phyloP scores from a whole-genome alignment of 1,140 invertebrate species.

The Pseudachorutes palmiensis region DNA sequence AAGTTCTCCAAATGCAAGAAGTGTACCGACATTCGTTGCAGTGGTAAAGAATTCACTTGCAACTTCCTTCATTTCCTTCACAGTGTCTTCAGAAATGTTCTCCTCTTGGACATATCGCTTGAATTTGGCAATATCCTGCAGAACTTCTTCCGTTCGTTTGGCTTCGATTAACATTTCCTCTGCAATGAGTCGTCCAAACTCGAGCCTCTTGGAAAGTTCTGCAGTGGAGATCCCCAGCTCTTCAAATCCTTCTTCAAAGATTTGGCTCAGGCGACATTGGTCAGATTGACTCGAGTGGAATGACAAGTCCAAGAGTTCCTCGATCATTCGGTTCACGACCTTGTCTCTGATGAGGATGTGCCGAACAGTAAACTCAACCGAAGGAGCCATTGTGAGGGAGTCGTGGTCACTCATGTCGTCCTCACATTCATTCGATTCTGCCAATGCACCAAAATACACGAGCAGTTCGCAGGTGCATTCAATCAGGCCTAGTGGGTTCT shows the following conservation, averaged over 20 bases:
- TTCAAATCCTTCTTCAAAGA: conserved; percentile 13
- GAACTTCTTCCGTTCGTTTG: conserved; percentile 13
- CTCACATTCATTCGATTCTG: conserved; percentile 6
- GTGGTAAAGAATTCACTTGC: conserved; percentile 23
- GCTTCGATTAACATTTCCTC: conserved; percentile 21
- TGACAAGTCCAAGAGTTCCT: conserved; percentile 15
- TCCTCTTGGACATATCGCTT: conserved; percentile 2
- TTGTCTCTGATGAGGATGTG: conserved; percentile 18
- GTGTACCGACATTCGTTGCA: conserved; percentile 15
- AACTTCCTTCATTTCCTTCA: conserved; percentile 9
- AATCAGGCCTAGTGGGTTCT: conserved; percentile 21
- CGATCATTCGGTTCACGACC: conserved; percentile 21
- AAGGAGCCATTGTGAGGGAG: conserved; percentile 23
- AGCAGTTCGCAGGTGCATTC: conserved; percentile 15
- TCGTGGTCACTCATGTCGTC: conserved; percentile 2
- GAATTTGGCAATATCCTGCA: conserved; percentile 23
- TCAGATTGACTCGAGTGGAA: too few relatives aligned
- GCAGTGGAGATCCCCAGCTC: conserved; percentile 18
- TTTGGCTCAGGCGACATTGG: too few relatives aligned
- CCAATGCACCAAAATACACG: background rate
- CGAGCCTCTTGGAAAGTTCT: background rate
- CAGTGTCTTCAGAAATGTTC: conserved; percentile 7
- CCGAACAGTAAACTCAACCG: conserved; percentile 31
- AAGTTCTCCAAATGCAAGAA: conserved; percentile 24
- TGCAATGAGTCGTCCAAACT: conserved; percentile 24